phyloP scores from a whole-genome alignment of 2,797 vertebrate genomes.

The Trachurus trachurus region DNA sequence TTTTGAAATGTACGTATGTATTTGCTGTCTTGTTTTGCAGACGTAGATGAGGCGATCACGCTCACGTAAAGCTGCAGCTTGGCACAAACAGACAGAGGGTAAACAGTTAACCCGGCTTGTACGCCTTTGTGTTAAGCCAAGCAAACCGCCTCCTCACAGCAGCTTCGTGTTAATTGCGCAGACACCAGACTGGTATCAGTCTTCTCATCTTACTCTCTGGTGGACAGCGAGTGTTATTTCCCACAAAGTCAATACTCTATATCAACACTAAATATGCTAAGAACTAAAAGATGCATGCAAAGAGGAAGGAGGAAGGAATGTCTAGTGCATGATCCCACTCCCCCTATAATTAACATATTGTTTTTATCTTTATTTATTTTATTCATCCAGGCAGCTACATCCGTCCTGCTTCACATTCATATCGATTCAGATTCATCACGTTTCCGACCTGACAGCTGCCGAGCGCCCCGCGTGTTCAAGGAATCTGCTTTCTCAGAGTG shows the following conservation, averaged over 20 bases:
- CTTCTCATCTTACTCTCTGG: not conserved
- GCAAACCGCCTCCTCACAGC: not conserved
- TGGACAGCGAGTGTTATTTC: not conserved
- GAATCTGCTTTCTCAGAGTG: slow-evolving; percentile 21
- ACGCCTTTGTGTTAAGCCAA: not conserved
- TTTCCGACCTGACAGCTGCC: not conserved
- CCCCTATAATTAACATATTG: too few relatives aligned
- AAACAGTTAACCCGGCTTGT: not conserved
- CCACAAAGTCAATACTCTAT: not conserved
- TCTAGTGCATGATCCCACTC: not conserved
- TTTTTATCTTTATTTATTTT: not conserved
- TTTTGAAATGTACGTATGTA: too few relatives aligned
- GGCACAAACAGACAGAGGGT: not conserved
- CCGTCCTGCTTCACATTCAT: not conserved
- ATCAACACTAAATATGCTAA: not conserved
- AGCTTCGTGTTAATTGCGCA: not conserved
- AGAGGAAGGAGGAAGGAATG: not conserved
- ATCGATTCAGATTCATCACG: not conserved
- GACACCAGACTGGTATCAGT: not conserved
- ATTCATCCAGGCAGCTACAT: not conserved
- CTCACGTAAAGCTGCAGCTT: not conserved
- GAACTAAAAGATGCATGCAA: not conserved
- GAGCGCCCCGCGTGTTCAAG: not conserved
- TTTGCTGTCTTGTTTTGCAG: too few relatives aligned
- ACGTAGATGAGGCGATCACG: too few relatives aligned